These are phyloP conservation scores for Sebastes vulpes DNA, from an alignment of 2,797 vertebrate species.

Conservation along the genomic window DNA sequence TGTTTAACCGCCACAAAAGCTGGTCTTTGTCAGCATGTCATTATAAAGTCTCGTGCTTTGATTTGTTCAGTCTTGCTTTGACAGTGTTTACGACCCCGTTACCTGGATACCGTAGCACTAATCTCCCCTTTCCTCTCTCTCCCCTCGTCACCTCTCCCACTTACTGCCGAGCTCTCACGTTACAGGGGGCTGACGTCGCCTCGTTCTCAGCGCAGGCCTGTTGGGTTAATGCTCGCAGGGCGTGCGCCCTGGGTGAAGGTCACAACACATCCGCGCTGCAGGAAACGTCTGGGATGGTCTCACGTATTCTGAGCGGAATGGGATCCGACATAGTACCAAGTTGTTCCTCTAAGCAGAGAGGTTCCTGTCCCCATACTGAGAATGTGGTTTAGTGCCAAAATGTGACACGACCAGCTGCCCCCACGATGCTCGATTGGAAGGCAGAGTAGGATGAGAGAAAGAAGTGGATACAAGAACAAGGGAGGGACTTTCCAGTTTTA, in stretches of 20 bases:
- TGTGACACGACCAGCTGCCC: neutral
- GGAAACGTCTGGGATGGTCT: slow-evolving; percentile 54
- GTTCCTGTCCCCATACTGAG: slow-evolving; percentile 5
- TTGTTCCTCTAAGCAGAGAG: slow-evolving; percentile 23
- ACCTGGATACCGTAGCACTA: slow-evolving; percentile 72
- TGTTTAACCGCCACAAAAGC: slow-evolving; percentile 34
- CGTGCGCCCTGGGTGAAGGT: slow-evolving; percentile 47
- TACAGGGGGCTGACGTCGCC: slow-evolving; percentile 49
- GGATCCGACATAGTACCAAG: neutral
- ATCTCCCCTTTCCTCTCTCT: slow-evolving; percentile 45
- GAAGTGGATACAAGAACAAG: neutral
- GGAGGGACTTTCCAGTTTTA: neutral
- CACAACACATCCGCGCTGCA: slow-evolving; percentile 49
- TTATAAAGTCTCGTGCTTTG: slow-evolving; percentile 36
- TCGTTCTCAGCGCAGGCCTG: slow-evolving; percentile 31
- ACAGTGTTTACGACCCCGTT: slow-evolving; percentile 73
- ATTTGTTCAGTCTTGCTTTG: slow-evolving; percentile 66
- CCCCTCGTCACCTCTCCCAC: slow-evolving; percentile 39
- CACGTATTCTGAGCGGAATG: slow-evolving; percentile 6
- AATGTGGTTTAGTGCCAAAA: slow-evolving; percentile 3
- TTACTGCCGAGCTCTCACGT: slow-evolving; percentile 48
- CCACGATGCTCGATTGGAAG: neutral
- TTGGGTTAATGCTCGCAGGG: slow-evolving; percentile 29
- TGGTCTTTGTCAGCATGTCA: slow-evolving; percentile 48
- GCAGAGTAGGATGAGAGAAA: neutral